These are phyloP conservation scores for Eumeta japonica DNA, from an alignment of 1,140 invertebrate genomes.

Conservation along the genomic window DNA sequence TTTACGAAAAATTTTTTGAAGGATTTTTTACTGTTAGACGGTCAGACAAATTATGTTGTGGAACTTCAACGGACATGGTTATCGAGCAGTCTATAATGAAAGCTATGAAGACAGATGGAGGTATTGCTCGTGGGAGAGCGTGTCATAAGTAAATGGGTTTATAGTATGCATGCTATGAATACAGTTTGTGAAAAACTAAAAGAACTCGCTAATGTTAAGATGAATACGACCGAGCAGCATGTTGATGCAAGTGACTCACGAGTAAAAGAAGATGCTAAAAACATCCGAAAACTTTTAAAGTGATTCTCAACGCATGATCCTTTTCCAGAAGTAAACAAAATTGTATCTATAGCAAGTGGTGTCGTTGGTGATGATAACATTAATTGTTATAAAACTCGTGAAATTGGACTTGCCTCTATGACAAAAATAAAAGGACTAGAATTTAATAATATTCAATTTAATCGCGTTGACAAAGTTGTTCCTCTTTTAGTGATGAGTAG, in stretches of 20 bases:
- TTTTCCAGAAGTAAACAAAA: too few relatives aligned
- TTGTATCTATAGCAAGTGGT: conserved; percentile 35
- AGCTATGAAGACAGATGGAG: conserved; percentile 41
- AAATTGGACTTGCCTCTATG: conserved; percentile 26
- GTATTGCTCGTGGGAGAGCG: conserved; percentile 28
- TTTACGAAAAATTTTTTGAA: conserved; percentile 33
- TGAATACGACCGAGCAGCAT: conserved; percentile 39
- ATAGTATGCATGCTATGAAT: conserved; percentile 21
- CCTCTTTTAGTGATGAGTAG: conserved; percentile 25
- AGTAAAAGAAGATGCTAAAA: conserved; percentile 30
- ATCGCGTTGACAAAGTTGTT: conserved; percentile 27
- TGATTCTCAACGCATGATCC: too few relatives aligned
- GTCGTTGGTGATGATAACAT: conserved; percentile 31
- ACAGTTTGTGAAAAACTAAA: conserved; percentile 27
- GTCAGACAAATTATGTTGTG: conserved; percentile 40
- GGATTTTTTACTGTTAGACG: conserved; percentile 35
- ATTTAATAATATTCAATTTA: conserved; percentile 33
- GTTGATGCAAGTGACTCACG: conserved; percentile 34
- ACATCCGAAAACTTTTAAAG: conserved; percentile 28
- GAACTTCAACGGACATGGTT: conserved; percentile 37
- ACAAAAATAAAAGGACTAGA: conserved; percentile 19
- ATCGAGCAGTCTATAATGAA: conserved; percentile 42
- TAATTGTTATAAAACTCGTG: conserved; percentile 36
- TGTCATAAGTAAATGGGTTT: conserved; percentile 37
- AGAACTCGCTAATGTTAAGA: conserved; percentile 24